Percentiles rank a stretch among this genome's conserved stretches.
phyloP scores from a whole-genome alignment of 2,797 vertebrate genomes.

The Urosaurus nigricauda region DNA sequence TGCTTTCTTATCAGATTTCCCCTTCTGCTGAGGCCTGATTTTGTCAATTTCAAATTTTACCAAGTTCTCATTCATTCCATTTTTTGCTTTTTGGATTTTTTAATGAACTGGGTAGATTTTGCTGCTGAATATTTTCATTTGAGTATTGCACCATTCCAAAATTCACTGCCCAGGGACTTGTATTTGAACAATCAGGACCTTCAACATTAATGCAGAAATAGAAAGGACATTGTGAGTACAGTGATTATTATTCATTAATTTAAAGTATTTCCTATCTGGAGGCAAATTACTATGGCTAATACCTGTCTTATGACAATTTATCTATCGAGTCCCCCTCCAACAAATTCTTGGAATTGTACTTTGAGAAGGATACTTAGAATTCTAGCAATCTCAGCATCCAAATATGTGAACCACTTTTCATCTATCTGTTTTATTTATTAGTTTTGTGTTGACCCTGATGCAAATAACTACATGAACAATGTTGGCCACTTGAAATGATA shows the following conservation, averaged over 20 bases:
- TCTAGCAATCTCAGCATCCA: neutral
- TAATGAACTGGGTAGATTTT: neutral
- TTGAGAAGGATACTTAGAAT: neutral
- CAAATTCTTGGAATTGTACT: neutral
- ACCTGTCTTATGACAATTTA: neutral
- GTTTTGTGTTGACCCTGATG: conserved; percentile 28
- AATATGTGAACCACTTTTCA: conserved; percentile 32
- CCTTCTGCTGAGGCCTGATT: conserved; percentile 37
- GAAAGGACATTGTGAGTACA: neutral
- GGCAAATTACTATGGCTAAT: neutral
- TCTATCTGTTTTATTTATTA: neutral
- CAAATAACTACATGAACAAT: conserved; percentile 51
- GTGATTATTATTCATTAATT: too few relatives aligned
- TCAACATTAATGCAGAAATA: neutral
- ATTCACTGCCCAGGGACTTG: neutral
- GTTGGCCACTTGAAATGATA: neutral
- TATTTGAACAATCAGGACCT: neutral
- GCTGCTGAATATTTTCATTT: neutral
- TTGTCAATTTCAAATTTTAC: conserved; percentile 23
- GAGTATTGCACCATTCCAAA: conserved; percentile 31
- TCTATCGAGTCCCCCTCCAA: neutral
- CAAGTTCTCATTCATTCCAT: neutral
- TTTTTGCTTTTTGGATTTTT: neutral
- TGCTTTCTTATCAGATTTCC: conserved; percentile 46
- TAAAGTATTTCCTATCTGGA: neutral